A percentile compares a stretch with the other conserved stretches of the same genome.
Conservation (phyloP, 1,140 invertebrate genomes). For the Hypsibius dujardini region DNA sequence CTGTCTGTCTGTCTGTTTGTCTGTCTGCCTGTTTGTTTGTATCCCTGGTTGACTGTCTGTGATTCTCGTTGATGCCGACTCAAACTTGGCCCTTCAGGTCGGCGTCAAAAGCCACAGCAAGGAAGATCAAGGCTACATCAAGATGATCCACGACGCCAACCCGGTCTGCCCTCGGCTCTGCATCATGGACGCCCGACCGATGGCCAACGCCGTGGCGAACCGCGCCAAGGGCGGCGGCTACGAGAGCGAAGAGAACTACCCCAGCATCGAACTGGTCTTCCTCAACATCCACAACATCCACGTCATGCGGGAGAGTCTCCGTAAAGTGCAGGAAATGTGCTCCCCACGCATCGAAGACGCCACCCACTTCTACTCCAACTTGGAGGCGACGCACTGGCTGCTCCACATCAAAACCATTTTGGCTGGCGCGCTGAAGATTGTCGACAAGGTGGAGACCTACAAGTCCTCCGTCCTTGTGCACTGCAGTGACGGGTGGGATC, state of each 20-base stretch:
- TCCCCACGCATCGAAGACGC: slow-evolving; percentile 84
- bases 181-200: slow-evolving; percentile 93
- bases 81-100: too few species aligned
- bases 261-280: slow-evolving; percentile 87
- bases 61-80: too few species aligned
- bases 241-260: slow-evolving; percentile 86
- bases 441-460: slow-evolving; percentile 81
- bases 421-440: slow-evolving; percentile 77
- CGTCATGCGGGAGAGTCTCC: slow-evolving; percentile 88
- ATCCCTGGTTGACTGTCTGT: too few species aligned
- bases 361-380: slow-evolving; percentile 63
- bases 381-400: slow-evolving; percentile 90
- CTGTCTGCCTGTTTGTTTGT: too few species aligned
- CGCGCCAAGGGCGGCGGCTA: slow-evolving; percentile 87
- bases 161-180: slow-evolving; percentile 88
- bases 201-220: slow-evolving; percentile 91
- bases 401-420: slow-evolving; percentile 91
- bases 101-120: slow-evolving; percentile 45
- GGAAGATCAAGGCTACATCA: slow-evolving; percentile 86
- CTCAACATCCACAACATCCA: slow-evolving; percentile 98
- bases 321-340: slow-evolving; percentile 87
- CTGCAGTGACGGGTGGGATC: slow-evolving; percentile 98
- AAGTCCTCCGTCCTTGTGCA: slow-evolving; percentile 95
- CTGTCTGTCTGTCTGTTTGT: too few species aligned
- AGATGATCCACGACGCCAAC: slow-evolving; percentile 92